Base-by-base conservation (phyloP, 1,140 invertebrate genomes). In the Drosophila subpulchrella region DNA sequence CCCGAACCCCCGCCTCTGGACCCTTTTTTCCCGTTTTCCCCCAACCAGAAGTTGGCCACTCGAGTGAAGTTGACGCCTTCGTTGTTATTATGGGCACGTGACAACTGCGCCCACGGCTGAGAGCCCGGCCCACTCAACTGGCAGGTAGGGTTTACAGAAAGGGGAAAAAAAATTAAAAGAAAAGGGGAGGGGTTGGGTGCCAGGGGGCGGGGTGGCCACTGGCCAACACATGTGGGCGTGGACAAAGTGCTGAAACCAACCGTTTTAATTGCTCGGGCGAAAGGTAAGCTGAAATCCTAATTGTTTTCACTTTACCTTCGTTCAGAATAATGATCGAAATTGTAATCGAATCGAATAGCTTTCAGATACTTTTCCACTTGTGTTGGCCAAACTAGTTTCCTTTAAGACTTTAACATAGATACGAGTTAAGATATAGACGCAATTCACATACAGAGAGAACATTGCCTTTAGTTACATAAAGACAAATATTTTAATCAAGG, bases 51-150 rank as follows among this genome's bases (percentile, higher is more conserved):
- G 53, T 50, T 65, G 60, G 70, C 66, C 77, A 80, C 77, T 72
- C 53, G 65, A 72, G 68, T 68, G 67, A 48, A 70, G 63, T 71
- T 60, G 55, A 70, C 71, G 77, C 71, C 79, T 67, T 85, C 79
- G 79, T 88, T 88, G 81, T 88, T 77, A 68, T 77, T 86, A 67
- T 76, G 79, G 79, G 84, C 83, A 88, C 83, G 83, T 88, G 83
- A 88, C 83, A 88, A 88, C 84, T 83, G 72, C 84, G 83, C 83
- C 83, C 83, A 88, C 84, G 75, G 73, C 55, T 24, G 6, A 38
- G 47, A 30, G 47, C 54, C 58, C 53, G 53, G 75, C 80, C 72
- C 80, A 81, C 68, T 70, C 80, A 68, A 42, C 42, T 41, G 66
- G 66, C 61, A 55, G 56, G 56, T 48, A 53, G 36, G 34, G 30